These are phyloP conservation scores for Bruchidius siliquastri DNA, from an alignment of 2,888 invertebrate genomes.

Conservation along the genomic window DNA sequence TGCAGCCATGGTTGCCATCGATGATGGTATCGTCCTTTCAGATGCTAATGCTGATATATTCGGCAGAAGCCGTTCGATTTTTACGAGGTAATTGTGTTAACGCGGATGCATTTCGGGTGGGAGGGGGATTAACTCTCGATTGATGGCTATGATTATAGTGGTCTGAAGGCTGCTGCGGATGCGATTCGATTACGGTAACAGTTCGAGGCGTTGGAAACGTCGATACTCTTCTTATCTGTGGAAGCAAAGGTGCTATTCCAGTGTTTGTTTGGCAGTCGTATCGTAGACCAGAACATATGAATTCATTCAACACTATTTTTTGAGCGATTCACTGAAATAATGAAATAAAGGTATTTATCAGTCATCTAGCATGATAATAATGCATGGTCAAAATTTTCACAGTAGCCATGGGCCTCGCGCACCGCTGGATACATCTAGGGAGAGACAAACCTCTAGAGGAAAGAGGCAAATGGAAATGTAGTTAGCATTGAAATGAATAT, in stretches of 20 bases:
- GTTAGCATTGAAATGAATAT: too few species aligned
- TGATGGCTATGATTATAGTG: background rate
- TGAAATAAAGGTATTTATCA: too few species aligned
- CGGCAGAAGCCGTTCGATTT: background rate
- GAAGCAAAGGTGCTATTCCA: background rate
- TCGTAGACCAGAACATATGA: too few species aligned
- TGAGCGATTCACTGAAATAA: too few species aligned
- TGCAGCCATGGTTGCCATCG: conserved; percentile 25
- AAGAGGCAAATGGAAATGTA: too few species aligned
- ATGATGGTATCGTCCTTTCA: conserved; percentile 16
- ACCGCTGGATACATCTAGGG: too few species aligned
- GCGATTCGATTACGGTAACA: background rate
- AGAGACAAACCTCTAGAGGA: too few species aligned
- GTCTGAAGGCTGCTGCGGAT: background rate
- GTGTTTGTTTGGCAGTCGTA: too few species aligned
- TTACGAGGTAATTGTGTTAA: background rate
- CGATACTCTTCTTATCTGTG: background rate
- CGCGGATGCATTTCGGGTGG: background rate
- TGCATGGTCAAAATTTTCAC: too few species aligned
- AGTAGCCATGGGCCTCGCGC: too few species aligned
- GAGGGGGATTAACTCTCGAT: background rate
- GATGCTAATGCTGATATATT: conserved; percentile 10
- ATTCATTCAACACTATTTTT: too few species aligned
- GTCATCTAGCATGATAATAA: too few species aligned
- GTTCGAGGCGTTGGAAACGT: background rate